Evolutionary conservation across 2,797 vertebrate genomes (phyloP).

Genomic region (Cottoperca gobio): DNA sequence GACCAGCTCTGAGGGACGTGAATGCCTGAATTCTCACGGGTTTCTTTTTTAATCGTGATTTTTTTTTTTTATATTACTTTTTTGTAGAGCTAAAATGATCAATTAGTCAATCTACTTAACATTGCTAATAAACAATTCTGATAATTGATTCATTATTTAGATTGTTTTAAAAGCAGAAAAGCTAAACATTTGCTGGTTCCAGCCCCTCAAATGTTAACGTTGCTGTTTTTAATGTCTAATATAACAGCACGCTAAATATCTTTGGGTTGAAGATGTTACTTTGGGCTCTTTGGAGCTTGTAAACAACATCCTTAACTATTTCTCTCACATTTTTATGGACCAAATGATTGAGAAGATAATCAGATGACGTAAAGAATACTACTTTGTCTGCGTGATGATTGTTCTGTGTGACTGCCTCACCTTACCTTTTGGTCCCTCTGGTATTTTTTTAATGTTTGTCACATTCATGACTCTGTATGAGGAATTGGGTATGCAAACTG

Average conservation of each 20-base stretch:
- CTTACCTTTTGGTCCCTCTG: neutral
- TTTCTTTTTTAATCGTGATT: neutral
- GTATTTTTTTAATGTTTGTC: constrained; percentile 10
- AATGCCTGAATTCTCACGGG: neutral
- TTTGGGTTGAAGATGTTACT: neutral
- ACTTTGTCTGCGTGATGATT: neutral
- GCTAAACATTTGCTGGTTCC: neutral
- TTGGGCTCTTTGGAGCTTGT: neutral
- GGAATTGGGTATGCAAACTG: neutral
- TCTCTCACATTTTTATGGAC: neutral
- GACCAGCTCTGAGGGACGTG: neutral
- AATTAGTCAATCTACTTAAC: neutral
- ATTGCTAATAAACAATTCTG: neutral
- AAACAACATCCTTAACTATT: neutral
- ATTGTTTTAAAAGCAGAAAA: neutral
- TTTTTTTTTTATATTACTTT: neutral
- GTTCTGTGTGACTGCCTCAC: neutral
- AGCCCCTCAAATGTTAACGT: neutral
- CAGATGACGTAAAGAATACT: neutral
- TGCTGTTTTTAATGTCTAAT: neutral
- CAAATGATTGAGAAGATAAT: neutral
- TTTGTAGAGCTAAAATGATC: neutral
- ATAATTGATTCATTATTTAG: neutral
- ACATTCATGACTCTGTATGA: constrained; percentile 1
- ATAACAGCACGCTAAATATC: neutral